Evolutionary conservation across 2,888 invertebrate species (phyloP).

Genomic region (Cryptocheilus praepositus): DNA sequence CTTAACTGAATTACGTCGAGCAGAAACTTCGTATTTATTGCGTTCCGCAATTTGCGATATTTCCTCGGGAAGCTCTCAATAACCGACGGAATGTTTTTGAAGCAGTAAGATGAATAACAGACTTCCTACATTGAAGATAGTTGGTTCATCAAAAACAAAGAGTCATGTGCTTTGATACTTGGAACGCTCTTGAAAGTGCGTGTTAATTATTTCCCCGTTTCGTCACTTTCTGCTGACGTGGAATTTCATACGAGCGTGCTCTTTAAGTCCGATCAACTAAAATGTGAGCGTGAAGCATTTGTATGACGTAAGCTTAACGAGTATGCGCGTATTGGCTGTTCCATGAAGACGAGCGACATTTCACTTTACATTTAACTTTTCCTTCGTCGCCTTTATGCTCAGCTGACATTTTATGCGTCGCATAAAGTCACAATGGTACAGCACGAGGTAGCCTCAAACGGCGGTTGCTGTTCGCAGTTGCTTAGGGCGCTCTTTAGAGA

Average conservation of each 20-base stretch:
- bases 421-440: constrained; percentile 9
- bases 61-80: too few relatives aligned
- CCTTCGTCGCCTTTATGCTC: background rate
- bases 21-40: constrained; percentile 6
- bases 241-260: background rate
- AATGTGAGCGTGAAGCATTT: too few relatives aligned
- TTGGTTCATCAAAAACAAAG: too few relatives aligned
- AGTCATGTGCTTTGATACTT: too few relatives aligned
- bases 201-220: too few relatives aligned
- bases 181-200: too few relatives aligned
- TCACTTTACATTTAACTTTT: background rate
- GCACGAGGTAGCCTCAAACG: constrained; percentile 7
- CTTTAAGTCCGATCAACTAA: background rate
- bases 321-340: background rate
- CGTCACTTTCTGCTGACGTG: too few relatives aligned
- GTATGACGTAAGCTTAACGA: too few relatives aligned
- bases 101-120: too few relatives aligned
- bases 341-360: background rate
- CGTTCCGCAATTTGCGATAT: background rate
- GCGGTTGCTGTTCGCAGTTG: constrained; percentile 7
- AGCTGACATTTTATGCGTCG: constrained; percentile 7
- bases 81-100: too few relatives aligned
- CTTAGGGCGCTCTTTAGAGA: constrained; percentile 15
- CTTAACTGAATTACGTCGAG: too few relatives aligned
- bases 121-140: too few relatives aligned